These are phyloP conservation scores for Trichomycterus rosablanca DNA, from an alignment of 2,113 vertebrate genomes.

Conservation along the genomic window DNA sequence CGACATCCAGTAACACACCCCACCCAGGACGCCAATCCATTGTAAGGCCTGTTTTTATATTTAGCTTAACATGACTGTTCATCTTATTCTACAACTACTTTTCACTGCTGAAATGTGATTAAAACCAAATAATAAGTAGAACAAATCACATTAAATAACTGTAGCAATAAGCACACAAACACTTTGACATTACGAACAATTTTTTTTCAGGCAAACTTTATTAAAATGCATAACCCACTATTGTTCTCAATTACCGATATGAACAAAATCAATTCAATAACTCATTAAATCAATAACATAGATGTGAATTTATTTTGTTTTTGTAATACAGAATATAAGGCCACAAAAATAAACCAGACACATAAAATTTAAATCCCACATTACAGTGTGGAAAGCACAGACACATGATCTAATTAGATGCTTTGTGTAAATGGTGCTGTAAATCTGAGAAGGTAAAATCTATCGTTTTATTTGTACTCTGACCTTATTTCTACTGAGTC, in stretches of 20 bases:
- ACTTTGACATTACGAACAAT: slow-evolving; percentile 25
- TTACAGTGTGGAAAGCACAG: slow-evolving; percentile 31
- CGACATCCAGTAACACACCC: too few species aligned
- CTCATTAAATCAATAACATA: slow-evolving; percentile 33
- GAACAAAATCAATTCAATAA: slow-evolving; percentile 22
- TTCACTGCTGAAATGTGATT: too few species aligned
- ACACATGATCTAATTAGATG: slow-evolving; percentile 26
- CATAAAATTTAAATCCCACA: slow-evolving; percentile 32
- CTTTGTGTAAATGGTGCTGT: slow-evolving; percentile 33
- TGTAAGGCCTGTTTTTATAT: too few species aligned
- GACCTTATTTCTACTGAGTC: background rate
- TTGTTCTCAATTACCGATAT: slow-evolving; percentile 10
- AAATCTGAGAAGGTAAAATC: background rate
- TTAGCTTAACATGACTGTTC: slow-evolving; percentile 32
- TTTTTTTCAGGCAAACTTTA: slow-evolving; percentile 13
- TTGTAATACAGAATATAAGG: slow-evolving; percentile 59
- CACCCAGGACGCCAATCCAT: too few species aligned
- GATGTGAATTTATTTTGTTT: slow-evolving; percentile 32
- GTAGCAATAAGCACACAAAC: slow-evolving; percentile 38
- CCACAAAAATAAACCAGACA: slow-evolving; percentile 59
- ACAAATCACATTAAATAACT: slow-evolving; percentile 17
- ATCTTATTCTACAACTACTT: too few species aligned
- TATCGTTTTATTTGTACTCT: slow-evolving; percentile 11
- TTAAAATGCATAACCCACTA: slow-evolving; percentile 26
- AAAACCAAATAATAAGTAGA: too few species aligned